phyloP scores from a whole-genome alignment of 2,113 vertebrate species.

The Physeter macrocephalus region DNA sequence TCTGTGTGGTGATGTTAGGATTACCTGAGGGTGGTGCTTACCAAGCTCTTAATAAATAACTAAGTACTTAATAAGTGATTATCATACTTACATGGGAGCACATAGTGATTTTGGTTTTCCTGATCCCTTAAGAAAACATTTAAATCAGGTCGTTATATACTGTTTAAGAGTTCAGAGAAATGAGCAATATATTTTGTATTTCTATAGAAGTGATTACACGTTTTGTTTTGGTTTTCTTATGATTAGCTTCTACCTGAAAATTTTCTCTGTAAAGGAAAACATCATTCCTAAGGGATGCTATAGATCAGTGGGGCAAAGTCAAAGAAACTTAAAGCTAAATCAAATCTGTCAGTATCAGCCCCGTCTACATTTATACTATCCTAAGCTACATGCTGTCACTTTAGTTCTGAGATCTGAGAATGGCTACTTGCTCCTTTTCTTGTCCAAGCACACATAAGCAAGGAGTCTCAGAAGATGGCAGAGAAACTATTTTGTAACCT shows the following conservation, averaged over 20 bases:
- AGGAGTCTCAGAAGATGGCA: background rate
- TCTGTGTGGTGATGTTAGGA: background rate
- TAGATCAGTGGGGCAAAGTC: background rate
- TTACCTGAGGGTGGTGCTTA: background rate
- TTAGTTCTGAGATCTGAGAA: background rate
- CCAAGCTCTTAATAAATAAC: background rate
- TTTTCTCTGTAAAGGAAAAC: background rate
- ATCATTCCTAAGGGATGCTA: background rate
- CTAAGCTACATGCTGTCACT: background rate
- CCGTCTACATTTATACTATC: background rate
- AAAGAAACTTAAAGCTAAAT: background rate
- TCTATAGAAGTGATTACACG: background rate
- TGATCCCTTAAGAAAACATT: background rate
- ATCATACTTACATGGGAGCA: background rate
- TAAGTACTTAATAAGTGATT: background rate
- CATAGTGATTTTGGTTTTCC: background rate
- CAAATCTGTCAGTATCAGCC: background rate
- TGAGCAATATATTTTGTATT: background rate
- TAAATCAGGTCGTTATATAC: background rate
- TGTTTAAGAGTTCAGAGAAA: background rate
- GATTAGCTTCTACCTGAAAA: background rate
- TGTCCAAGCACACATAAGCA: background rate
- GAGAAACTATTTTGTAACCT: background rate
- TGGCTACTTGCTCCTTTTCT: background rate
- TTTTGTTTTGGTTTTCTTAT: background rate